Base-by-base conservation (phyloP, 2,888 invertebrate genomes). In the Lepidonotus clava region DNA sequence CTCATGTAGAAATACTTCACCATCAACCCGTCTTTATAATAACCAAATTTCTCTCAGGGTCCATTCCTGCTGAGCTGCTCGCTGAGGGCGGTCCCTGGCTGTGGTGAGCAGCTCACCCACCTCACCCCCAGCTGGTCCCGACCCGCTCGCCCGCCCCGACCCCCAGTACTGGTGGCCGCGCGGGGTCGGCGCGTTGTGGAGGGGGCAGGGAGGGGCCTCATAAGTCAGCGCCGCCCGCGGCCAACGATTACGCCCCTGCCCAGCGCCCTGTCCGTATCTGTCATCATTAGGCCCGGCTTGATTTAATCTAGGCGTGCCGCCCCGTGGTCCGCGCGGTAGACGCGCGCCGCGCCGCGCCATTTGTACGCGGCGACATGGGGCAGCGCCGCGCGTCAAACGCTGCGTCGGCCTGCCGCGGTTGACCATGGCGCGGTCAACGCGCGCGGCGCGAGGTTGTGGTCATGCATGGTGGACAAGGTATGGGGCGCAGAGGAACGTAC, bases 221-320 rank as follows among this genome's bases (percentile, higher is more conserved):
- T 71, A 71, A 36, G 36, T 71, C 71, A 34, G 8, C 5, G 36
- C 18, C 21, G 71, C 71, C 38, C 21, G 36, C 71, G 71, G 71
- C 36, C 71, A 32, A 14, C 11, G 34, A 71, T 36, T 71, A 38
- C 71, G 24, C 71, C 38, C 18, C 36, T 71, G 71, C 5, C 71
- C 71, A 6, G 71, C 28, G 61, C 71, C 36, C 36, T 71, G 71
- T 71, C 71, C 28, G 80, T 80, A 80, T 80, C 80, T 80, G 80
- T 80, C 80, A 80, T 80, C 80, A 80, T 80, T 80, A 46, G 51
- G 51, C 41, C 2, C 11, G 71, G 41, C 80, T 51, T 80, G 41
- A 80, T 80, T 80, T 80, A 80, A 80, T 80, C 41, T 46, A 46
- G 80, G 46, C 61, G 28, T 61, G 61, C 28, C 61, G 11, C 24